Evolutionary conservation across 2,113 vertebrate species (phyloP).

Genomic region (Zosterops hypoxanthus): DNA sequence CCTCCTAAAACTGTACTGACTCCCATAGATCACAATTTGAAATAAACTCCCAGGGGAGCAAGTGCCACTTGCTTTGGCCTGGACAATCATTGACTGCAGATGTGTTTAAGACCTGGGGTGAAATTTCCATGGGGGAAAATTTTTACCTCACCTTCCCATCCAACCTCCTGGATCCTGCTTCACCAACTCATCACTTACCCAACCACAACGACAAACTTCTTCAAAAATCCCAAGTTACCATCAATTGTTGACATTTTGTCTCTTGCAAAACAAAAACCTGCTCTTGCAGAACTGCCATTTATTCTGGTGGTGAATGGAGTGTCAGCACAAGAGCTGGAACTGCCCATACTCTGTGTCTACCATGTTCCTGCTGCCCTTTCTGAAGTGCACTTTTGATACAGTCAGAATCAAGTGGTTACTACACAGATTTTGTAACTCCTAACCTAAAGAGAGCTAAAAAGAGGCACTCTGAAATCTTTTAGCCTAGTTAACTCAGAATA

Average conservation of each 20-base stretch:
- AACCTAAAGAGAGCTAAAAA: neutral
- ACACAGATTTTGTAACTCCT: neutral
- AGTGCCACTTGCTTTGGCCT: neutral
- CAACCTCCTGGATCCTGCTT: neutral
- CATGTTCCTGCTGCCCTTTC: neutral
- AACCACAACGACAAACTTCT: neutral
- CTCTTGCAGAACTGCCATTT: neutral
- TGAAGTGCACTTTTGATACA: neutral
- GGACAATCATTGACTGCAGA: neutral
- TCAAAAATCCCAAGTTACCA: neutral
- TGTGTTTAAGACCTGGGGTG: neutral
- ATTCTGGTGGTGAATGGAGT: neutral
- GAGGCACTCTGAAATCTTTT: neutral
- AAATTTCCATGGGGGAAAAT: neutral
- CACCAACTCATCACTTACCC: neutral
- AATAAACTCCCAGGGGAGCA: neutral
- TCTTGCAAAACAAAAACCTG: neutral
- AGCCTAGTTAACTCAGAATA: neutral
- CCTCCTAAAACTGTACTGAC: neutral
- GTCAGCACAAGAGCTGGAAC: neutral
- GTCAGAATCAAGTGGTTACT: neutral
- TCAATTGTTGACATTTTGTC: neutral
- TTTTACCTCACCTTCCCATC: neutral
- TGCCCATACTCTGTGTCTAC: too few species aligned
- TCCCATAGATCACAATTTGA: neutral